Base-by-base conservation (phyloP, 1,140 invertebrate species). In the Lamellibrachia luymesi region DNA sequence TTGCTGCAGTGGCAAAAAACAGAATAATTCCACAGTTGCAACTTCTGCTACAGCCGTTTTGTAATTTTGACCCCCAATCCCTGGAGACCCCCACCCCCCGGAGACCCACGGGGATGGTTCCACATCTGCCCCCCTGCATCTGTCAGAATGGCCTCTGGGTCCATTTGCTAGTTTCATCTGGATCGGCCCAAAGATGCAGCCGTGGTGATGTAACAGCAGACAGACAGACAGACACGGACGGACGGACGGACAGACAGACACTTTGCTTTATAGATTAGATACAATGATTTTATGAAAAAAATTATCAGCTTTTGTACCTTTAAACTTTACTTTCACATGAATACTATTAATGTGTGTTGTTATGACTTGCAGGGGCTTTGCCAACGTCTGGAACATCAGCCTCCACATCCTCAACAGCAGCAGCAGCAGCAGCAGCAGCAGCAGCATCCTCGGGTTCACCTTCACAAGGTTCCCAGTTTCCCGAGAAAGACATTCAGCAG, bases 401-500 rank as follows among this genome's bases (percentile, higher is more conserved):
- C 64, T 80, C 64, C 64, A 80, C 64, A 2, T 91, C 50, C 89
- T 90, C 50, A 4, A 25, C 90, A 93, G 22, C 38, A n/a, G 49
- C 89, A 27, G 6, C 92, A 4, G 8, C 90, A 93, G 22, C 38
- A n/a, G 49, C 89, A 27, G 6, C 92, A 4, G 8, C 92, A 50
- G 27, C 17, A 49, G 50, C 90, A 38, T 38, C 38, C 38, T 38
- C 38, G 38, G 38, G 38, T 38, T 38, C 38, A 38, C 38, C 38
- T 38, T 38, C 38, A 38, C 38, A 38, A 38, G 38, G 38, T 38
- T 38, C 38, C 38, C 38, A 38, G n/a, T 80, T 92, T 22, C 80
- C 90, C n/a, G 92, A 91, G 91, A 91, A 91, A 38, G 51, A 51
- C 6, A 91, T 91, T 25, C 91, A 52, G 49, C 51, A 91, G 90